Conservation (phyloP, 1,140 invertebrate species). For the Drosophila pseudoananassae region DNA sequence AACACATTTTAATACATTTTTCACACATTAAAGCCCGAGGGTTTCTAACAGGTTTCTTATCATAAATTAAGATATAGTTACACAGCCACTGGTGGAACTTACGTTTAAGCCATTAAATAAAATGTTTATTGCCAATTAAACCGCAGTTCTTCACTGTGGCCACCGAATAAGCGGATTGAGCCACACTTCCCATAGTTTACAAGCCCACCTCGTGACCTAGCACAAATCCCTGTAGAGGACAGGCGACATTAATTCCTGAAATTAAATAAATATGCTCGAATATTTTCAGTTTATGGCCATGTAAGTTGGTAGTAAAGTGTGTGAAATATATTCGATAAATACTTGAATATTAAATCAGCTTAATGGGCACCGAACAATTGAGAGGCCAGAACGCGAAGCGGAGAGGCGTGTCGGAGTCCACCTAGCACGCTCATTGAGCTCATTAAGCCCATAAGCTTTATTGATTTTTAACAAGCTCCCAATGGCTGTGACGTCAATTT, state of each 20-base stretch:
- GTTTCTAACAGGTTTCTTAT: not conserved
- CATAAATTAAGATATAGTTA: not conserved
- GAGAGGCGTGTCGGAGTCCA: not conserved
- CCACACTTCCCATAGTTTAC: constrained; percentile 9
- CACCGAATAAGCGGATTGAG: not conserved
- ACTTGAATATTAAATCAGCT: constrained; percentile 58
- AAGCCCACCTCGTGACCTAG: constrained; percentile 28
- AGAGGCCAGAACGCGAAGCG: not conserved
- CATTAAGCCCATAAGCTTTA: constrained; percentile 68
- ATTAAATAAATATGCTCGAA: constrained; percentile 46
- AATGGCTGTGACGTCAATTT: constrained; percentile 38
- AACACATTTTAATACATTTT: constrained; percentile 63
- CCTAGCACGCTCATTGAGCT: constrained; percentile 24
- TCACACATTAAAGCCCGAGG: constrained; percentile 38
- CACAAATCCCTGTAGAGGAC: constrained; percentile 19
- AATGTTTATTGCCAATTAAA: too few species aligned
- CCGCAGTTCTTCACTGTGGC: too few species aligned
- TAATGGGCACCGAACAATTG: constrained; percentile 24
- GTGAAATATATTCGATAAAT: constrained; percentile 40
- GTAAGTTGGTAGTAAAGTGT: constrained; percentile 32
- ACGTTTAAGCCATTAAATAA: too few species aligned
- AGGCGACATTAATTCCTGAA: constrained; percentile 31
- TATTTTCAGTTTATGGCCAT: constrained; percentile 35
- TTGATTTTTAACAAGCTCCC: constrained; percentile 66
- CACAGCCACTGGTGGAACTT: too few species aligned